These are phyloP conservation scores for Paedocypris micromegethes DNA, from an alignment of 2,797 vertebrate genomes.

Conservation along the genomic window DNA sequence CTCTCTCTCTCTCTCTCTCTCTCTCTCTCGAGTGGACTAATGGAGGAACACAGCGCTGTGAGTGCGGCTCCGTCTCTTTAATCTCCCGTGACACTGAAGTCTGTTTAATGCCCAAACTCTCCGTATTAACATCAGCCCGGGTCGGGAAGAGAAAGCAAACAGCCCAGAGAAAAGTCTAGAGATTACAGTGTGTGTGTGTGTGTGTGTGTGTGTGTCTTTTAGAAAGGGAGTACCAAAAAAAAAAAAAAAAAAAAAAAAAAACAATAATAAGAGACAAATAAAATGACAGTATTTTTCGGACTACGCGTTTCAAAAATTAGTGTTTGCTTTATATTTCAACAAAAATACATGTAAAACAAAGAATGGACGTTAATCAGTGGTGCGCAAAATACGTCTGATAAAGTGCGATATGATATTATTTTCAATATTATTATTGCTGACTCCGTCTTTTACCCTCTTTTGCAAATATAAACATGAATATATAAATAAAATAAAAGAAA, in stretches of 20 bases:
- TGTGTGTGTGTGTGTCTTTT: constrained; percentile 19
- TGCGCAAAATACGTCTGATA: no score
- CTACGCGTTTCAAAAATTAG: no score
- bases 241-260: not conserved
- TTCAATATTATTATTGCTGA: no score
- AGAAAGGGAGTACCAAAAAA: not conserved
- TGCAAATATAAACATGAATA: no score
- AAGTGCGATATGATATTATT: no score
- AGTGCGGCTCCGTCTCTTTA: constrained; percentile 33
- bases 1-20: not conserved
- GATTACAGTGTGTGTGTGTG: not conserved
- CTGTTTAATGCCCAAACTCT: constrained; percentile 38
- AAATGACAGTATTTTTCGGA: not conserved
- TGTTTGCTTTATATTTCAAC: no score
- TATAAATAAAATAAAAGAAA: no score
- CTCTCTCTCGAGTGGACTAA: constrained; percentile 22
- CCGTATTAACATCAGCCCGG: constrained; percentile 35
- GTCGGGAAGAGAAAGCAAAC: constrained; percentile 32
- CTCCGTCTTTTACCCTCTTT: no score
- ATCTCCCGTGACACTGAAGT: constrained; percentile 40
- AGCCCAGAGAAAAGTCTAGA: not conserved
- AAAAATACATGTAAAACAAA: no score
- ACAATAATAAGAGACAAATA: no score
- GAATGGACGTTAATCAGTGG: no score
- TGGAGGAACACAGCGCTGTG: constrained; percentile 21